phyloP scores from a whole-genome alignment of 2,888 invertebrate species.

The Synanthedon myopaeformis region DNA sequence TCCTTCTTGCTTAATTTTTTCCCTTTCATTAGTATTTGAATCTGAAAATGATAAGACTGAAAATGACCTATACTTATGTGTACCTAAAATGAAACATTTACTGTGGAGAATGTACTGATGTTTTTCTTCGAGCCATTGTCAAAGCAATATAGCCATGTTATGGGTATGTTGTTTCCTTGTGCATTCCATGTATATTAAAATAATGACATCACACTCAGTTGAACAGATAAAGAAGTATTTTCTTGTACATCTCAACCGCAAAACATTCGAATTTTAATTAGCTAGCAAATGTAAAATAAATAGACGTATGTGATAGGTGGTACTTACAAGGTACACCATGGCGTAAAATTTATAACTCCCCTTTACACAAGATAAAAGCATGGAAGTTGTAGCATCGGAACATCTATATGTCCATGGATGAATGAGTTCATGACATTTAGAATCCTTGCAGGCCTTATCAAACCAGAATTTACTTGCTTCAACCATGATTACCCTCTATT shows the following conservation, averaged over 20 bases:
- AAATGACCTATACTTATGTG: too few species aligned
- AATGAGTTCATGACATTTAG: slow-evolving; percentile 47
- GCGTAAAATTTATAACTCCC: slow-evolving; percentile 67
- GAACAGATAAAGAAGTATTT: too few species aligned
- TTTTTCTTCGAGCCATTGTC: too few species aligned
- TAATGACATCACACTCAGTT: too few species aligned
- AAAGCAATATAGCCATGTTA: too few species aligned
- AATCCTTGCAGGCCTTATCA: slow-evolving; percentile 43
- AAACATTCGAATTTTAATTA: too few species aligned
- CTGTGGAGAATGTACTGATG: too few species aligned
- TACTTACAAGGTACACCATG: slow-evolving; percentile 63
- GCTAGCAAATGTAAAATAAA: too few species aligned
- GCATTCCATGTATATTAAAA: too few species aligned
- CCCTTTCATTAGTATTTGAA: slow-evolving; percentile 64
- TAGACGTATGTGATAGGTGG: not conserved
- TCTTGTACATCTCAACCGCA: too few species aligned
- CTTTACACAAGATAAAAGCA: slow-evolving; percentile 51
- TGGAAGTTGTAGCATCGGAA: slow-evolving; percentile 45
- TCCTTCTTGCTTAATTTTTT: slow-evolving; percentile 62
- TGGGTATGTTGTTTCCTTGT: too few species aligned
- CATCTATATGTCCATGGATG: slow-evolving; percentile 64
- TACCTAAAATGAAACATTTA: too few species aligned
- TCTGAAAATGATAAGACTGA: slow-evolving; percentile 29
- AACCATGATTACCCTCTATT: slow-evolving; percentile 37
- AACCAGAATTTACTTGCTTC: slow-evolving; percentile 65